phyloP scores from a whole-genome alignment of 2,113 vertebrate species.

The Ondatra zibethicus region DNA sequence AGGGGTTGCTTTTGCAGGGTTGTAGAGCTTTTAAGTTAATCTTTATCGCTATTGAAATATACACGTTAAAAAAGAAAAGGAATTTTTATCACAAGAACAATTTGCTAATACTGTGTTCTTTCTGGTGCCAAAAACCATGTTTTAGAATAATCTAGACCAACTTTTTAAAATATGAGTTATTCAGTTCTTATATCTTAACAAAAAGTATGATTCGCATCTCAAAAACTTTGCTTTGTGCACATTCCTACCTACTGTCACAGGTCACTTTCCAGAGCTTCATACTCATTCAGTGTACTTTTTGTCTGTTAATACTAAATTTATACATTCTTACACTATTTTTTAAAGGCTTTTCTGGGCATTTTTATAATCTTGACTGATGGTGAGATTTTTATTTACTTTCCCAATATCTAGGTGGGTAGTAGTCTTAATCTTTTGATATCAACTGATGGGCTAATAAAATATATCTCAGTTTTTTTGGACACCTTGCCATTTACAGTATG shows the following conservation, averaged over 20 bases:
- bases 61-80: conserved; percentile 34
- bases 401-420: not conserved
- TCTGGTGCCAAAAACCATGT: conserved; percentile 33
- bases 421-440: conserved; percentile 55
- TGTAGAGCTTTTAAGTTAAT: not conserved
- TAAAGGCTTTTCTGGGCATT: conserved; percentile 19
- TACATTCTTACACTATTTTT: not conserved
- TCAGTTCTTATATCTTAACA: conserved; percentile 38
- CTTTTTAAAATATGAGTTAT: not conserved
- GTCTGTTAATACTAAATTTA: not conserved
- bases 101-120: conserved; percentile 52
- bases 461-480: conserved; percentile 32
- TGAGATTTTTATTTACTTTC: conserved; percentile 51
- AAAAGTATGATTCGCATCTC: conserved; percentile 3
- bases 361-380: conserved; percentile 26
- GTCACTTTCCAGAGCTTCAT: conserved; percentile 23
- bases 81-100: conserved; percentile 26
- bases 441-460: not conserved
- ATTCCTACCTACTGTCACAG: conserved; percentile 4
- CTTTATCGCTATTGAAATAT: conserved; percentile 8
- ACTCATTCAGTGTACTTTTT: conserved; percentile 20
- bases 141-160: conserved; percentile 46
- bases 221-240: conserved; percentile 24
- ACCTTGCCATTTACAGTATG: not conserved
- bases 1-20: not conserved